Base-by-base conservation (phyloP, 1,140 invertebrate genomes). In the Riptortus pedestris region DNA sequence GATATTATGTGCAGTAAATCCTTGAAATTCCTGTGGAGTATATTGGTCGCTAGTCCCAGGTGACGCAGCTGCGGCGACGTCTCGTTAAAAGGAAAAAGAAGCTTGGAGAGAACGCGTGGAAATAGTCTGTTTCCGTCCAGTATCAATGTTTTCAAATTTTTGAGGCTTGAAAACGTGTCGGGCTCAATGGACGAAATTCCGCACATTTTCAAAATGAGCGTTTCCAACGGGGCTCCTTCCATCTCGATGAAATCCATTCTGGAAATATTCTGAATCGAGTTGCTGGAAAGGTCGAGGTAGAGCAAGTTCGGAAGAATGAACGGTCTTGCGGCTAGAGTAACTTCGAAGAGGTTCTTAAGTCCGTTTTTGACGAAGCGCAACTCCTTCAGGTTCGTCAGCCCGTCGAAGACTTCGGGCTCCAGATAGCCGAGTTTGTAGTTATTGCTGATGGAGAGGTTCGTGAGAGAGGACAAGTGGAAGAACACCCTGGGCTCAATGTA, bases 301-400 rank as follows among this genome's bases (percentile, higher is more conserved):
- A 29, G 20, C 12, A 63, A 24, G 20, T 12, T 22, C 2, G 62
- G 62, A 12, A 63, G 51, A 22, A 63, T 22, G 27, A 29, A 52
- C 9, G 62, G 51, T 38, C 62, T 63, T 1, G 51, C 28, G 12
- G 62, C 33, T 1, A 55, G 28, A 7, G 51, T 14, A 22, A 63
- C 16, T 5, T 27, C 24, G 16, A 52, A 33, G 33, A 78, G 69
- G 47, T 72, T 73, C 3, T 63, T 67, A 60, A 78, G 76, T 20
- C 73, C 73, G 66, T 77, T 78, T 62, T 77, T 77, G 2, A 76
- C 72, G 65, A 79, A 68, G 4, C 71, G 75, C 28, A 79, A 68
- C 60, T 75, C 74, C n/a, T 65, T 66, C 14, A 79, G 72, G 63
- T 71, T 75, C 0, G 60, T 66, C 20, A 79, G 43, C 9, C 69